Evolutionary conservation across 1,140 invertebrate species (phyloP), one percentile per base, ranked within the genome.

Genomic region (Procambarus clarkii): DNA sequence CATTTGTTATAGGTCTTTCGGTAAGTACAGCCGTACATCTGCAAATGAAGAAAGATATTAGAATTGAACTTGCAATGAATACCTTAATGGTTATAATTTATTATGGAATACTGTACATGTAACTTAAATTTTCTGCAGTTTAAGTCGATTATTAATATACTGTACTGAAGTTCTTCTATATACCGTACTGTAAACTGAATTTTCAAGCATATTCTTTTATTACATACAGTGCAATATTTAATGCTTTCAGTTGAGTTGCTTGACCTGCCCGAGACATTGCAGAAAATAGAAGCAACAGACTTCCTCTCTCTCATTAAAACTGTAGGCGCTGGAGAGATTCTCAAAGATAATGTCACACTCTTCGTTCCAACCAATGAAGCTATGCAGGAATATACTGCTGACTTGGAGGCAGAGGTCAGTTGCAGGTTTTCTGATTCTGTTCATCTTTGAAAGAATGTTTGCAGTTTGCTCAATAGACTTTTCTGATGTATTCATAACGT

Each of bases 291-390:
- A 9, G 94, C 94, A 80, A 95, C 95, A 58, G 95, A 96, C 93
- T 96, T 96, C 94, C 93, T 95, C 13, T 94, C 94, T 71, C 94
- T 95, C 76, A 94, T 95, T 8, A 94, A 94, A 91, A 94, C 93
- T 46, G 93, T 94, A 13, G 95, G 94, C 5, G 87, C 96, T 18
- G 93, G 94, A 24, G 93, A 94, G n/a, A 94, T 94, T 48, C 93
- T 95, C 44, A 91, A 94, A 50, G 91, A 93, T 7, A 96, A 95
- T 91, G 93, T 95, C 15, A 96, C 96, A 0, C 91, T 96, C 11
- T 96, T 96, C 85, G 94, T 95, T 69, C 96, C 96, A 79, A 95
- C 94, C 0, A 95, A 96, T 93, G 94, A 95, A 24, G 95, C 95
- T 18, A 94, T 96, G 88, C 94, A 94, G 81, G 94, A 95, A 54